Evolutionary conservation across 2,797 vertebrate genomes (phyloP), one percentile per base, ranked within the genome.

Genomic region (Graptemys geographica): DNA sequence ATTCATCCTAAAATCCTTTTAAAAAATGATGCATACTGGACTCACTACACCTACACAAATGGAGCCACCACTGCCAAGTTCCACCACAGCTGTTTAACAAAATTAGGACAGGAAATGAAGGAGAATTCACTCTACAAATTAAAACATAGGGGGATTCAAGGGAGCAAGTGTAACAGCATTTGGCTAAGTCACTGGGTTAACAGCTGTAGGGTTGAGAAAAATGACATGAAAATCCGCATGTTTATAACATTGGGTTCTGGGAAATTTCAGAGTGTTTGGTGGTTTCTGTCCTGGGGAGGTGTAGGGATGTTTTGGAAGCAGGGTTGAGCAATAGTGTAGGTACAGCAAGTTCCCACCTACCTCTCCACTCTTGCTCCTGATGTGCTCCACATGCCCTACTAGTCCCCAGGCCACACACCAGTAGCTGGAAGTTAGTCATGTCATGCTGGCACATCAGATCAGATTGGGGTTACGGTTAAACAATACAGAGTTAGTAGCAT

Each of bases 401-500:
- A 65, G 53, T 27, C 80, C 7, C 21, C 62, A 57, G 53, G 49
- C 33, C 79, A 84, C 33, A 86, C 79, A 5, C 8, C 25, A 0
- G 87, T 88, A 49, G 88, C 83, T 33, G 47, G 52, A 5, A 11
- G 7, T n/a, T 25, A 62, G 49, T 23, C 3, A 1, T 41, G 37
- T 27, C 6, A 0, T 41, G n/a, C 4, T 0, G 49, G 81, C 90
- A 59, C 53, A 47, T 16, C 55, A 79, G 44, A 57, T 31, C 1
- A 1, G 21, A 65, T n/a, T 47, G 33, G 3, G 11, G 25, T 25
- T 8, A 2, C 55, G 10, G 3, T 82, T 44, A 81, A 76, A 55
- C 2, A 13, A 31, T 4, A 27, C 0, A 0, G 16, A n/a, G 3
- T 0, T 5, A 72, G 25, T 15, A 33, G 53, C 1, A 10, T 19